Conservation (phyloP, 2,113 vertebrate species). For the Phaethon lepturus region DNA sequence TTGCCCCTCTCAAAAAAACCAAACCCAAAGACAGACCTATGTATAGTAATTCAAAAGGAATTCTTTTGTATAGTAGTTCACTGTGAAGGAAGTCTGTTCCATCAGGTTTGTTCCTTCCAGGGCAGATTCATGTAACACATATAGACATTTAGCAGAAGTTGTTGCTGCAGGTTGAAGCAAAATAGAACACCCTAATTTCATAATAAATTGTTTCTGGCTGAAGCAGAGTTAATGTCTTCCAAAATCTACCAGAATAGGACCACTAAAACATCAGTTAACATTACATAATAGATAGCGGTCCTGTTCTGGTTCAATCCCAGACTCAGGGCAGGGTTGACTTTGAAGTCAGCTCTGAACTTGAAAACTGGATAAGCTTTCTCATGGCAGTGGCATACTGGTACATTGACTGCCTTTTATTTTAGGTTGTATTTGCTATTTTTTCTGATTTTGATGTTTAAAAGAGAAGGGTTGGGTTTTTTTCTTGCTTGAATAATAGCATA, state of each 20-base stretch:
- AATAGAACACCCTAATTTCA: neutral
- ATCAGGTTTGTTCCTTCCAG: neutral
- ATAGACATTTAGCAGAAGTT: neutral
- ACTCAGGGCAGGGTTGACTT: neutral
- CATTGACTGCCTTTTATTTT: neutral
- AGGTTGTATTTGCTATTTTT: neutral
- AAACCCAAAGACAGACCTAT: neutral
- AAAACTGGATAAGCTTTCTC: neutral
- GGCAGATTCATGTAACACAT: neutral
- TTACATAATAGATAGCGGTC: neutral
- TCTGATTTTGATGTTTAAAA: neutral
- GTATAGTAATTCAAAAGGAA: neutral
- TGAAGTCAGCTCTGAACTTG: neutral
- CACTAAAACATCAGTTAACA: neutral
- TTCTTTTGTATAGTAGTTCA: fast-evolving
- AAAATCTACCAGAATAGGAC: neutral
- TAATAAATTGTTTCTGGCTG: neutral
- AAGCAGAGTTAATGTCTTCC: neutral
- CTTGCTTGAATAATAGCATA: neutral
- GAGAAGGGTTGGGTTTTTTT: neutral
- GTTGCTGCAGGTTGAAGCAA: neutral
- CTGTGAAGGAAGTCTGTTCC: neutral
- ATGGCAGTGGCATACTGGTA: no score
- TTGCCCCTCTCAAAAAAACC: fast-evolving
- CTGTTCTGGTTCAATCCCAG: neutral